Base-by-base conservation (phyloP, 2,797 vertebrate species). In the Aldrovandia affinis region DNA sequence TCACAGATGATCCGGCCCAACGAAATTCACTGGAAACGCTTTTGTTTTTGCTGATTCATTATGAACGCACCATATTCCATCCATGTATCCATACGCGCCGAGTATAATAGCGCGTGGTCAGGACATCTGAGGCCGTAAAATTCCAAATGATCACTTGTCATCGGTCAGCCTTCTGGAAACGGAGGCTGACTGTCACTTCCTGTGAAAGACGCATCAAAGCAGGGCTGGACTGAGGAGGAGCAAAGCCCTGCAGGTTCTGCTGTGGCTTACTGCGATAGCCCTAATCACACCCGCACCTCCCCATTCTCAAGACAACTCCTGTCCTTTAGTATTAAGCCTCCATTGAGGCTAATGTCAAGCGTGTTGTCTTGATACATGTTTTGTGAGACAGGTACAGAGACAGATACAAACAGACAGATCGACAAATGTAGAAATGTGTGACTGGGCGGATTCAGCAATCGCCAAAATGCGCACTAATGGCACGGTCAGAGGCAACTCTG, bases 271-370 rank as follows among this genome's bases (percentile, higher is more conserved):
- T 63, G n/a, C 33, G 73, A 78, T 85, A 73, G 25, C 68, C 54
- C 39, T 6, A 42, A 63, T 70, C 47, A 39, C 63, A 44, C 50
- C 47, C 65, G 14, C 50, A 25, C 54, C 15, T 22, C 75, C 30
- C 9, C 25, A 33, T 39, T 78, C 80, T 55, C 68, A 39, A 54
- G 70, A 47, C 68, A 44, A 33, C 39, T 70, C 81, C 70, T 78
- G 68, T 65, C 83, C 18, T 55, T 84, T 65, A 80, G 33, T 3
- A 50, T 84, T 84, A 81, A 55, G 83, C 25, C 57, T n/a, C 18
- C 33, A 52, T 52, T 39, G 33, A 83, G 25, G 39, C 52, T 57
- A 15, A 50, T 50, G 83, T 36, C 55, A 30, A 30, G 14, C 52
- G 2, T 39, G 54, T 12, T 83, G 36, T 30, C 33, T 73, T 33